phyloP scores from a whole-genome alignment of 1,140 invertebrate genomes.

The Heliothis subflexa region DNA sequence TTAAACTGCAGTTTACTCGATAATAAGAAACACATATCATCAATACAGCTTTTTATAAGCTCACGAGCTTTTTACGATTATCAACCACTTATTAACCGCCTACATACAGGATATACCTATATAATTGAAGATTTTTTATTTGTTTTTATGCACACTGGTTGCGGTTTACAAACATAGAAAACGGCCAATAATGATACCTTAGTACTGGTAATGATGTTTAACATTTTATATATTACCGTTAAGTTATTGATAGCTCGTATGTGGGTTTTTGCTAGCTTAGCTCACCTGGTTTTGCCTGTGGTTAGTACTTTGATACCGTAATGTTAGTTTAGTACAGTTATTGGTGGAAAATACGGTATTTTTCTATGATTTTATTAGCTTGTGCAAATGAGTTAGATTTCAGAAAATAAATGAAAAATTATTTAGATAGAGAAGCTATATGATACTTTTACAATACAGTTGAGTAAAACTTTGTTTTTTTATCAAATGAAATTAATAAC shows the following conservation, averaged over 20 bases:
- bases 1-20: too few relatives aligned
- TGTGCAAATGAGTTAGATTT: too few relatives aligned
- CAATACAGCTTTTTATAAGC: too few relatives aligned
- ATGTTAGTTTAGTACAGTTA: constrained; percentile 7
- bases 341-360: too few relatives aligned
- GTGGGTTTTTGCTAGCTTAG: constrained; percentile 16
- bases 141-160: constrained; percentile 16
- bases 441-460: too few relatives aligned
- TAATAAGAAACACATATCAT: too few relatives aligned
- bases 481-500: too few relatives aligned
- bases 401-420: too few relatives aligned
- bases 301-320: constrained; percentile 3
- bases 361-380: too few relatives aligned
- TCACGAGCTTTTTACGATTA: background rate
- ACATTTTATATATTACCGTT: constrained; percentile 26
- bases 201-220: constrained; percentile 5
- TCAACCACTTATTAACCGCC: constrained; percentile 10
- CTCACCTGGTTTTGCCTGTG: background rate
- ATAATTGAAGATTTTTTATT: constrained; percentile 14
- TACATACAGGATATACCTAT: constrained; percentile 18
- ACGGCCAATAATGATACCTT: constrained; percentile 23
- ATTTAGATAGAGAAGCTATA: too few relatives aligned
- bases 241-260: constrained; percentile 17
- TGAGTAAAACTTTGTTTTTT: too few relatives aligned
- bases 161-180: constrained; percentile 20